Evolutionary conservation across 2,888 invertebrate genomes (phyloP).

Genomic region (Pycnomerus fuliginosus): DNA sequence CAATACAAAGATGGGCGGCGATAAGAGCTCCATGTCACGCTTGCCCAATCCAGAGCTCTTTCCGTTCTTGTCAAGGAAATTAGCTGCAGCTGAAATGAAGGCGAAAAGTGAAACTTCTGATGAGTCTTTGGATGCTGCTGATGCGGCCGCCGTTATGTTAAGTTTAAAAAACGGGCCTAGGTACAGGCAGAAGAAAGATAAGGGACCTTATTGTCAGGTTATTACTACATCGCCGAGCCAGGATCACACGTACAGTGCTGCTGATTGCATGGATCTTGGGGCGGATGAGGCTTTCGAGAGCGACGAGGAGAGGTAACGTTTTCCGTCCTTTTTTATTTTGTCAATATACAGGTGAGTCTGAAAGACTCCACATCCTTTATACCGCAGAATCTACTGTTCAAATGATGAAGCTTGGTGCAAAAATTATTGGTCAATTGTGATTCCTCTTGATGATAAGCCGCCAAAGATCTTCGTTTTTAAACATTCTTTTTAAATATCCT

Average conservation of each 20-base stretch:
- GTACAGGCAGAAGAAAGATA: conserved; percentile 34
- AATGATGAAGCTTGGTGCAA: too few species aligned
- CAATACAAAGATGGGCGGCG: conserved; percentile 20
- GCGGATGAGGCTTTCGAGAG: conserved; percentile 62
- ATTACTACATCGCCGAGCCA: conserved; percentile 88
- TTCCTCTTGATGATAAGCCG: too few species aligned
- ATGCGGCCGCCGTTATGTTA: conserved; percentile 84
- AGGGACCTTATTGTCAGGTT: conserved; percentile 55
- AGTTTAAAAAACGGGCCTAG: conserved; percentile 84
- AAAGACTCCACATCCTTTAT: too few species aligned
- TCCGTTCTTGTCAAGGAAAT: conserved; percentile 76
- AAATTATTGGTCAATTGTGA: too few species aligned
- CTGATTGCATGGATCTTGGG: conserved; percentile 50
- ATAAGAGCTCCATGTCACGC: conserved; percentile 44
- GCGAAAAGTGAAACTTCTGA: conserved; percentile 44
- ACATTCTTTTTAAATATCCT: too few species aligned
- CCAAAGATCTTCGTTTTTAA: too few species aligned
- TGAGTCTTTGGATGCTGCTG: conserved; percentile 72
- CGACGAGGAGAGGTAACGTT: conserved; percentile 56
- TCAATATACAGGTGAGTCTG: too few species aligned
- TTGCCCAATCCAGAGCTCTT: conserved; percentile 77
- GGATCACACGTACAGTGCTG: conserved; percentile 89
- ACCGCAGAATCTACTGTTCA: too few species aligned
- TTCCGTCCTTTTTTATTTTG: too few species aligned
- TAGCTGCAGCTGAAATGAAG: conserved; percentile 54